phyloP scores from a whole-genome alignment of 2,113 vertebrate species.

The Clupea harengus region DNA sequence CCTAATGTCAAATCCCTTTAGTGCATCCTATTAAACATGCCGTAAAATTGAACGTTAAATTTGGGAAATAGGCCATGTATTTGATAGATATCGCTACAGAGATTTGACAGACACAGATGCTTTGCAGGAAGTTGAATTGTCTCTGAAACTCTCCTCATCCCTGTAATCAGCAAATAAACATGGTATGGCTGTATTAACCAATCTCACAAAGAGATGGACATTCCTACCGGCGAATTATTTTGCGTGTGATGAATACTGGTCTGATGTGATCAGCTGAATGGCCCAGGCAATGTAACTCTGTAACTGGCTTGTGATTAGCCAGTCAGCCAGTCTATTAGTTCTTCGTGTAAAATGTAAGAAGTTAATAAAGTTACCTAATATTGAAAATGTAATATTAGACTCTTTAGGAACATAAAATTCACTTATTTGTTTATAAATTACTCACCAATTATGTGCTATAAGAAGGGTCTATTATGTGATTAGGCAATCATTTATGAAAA shows the following conservation, averaged over 20 bases:
- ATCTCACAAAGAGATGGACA: too few relatives aligned
- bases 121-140: too few relatives aligned
- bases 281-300: background rate
- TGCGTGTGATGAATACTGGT: too few relatives aligned
- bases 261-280: background rate
- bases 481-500: background rate
- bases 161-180: too few relatives aligned
- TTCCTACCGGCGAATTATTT: too few relatives aligned
- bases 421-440: background rate
- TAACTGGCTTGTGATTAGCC: background rate
- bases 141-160: too few relatives aligned
- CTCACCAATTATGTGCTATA: background rate
- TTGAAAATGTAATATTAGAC: background rate
- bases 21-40: too few relatives aligned
- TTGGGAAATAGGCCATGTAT: too few relatives aligned
- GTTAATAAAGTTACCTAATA: background rate
- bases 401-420: background rate
- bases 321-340: background rate
- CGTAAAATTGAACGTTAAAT: too few relatives aligned
- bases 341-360: background rate
- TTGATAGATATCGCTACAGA: background rate
- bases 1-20: too few relatives aligned
- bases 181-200: too few relatives aligned
- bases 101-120: too few relatives aligned
- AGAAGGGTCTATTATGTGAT: background rate